These are phyloP conservation scores for Tetramorium simillimum DNA, from an alignment of 1,140 invertebrate genomes.

Conservation along the genomic window DNA sequence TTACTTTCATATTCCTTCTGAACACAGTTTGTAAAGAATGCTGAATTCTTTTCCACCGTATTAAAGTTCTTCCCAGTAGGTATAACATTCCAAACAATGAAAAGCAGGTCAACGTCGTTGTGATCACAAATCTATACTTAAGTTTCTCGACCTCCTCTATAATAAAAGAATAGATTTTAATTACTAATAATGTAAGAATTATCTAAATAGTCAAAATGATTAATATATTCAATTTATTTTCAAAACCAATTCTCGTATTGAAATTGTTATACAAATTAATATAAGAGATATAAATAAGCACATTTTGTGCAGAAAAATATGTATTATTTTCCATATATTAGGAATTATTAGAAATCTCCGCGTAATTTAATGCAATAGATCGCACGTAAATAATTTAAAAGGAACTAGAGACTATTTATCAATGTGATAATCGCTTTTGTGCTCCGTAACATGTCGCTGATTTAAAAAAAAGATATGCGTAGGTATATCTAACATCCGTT, in stretches of 20 bases:
- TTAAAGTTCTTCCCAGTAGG: conserved; percentile 65
- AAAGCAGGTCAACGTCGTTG: conserved; percentile 72
- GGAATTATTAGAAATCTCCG: background rate
- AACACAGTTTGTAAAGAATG: conserved; percentile 68
- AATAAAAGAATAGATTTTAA: conserved; percentile 29
- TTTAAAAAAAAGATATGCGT: background rate
- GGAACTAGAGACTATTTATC: background rate
- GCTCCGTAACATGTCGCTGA: background rate
- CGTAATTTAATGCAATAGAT: background rate
- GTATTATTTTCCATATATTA: background rate
- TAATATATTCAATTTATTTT: background rate
- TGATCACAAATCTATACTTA: conserved; percentile 66
- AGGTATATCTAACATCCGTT: background rate
- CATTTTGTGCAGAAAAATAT: background rate
- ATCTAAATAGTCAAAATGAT: background rate
- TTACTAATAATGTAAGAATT: background rate
- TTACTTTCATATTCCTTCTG: conserved; percentile 70
- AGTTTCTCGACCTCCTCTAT: conserved; percentile 75
- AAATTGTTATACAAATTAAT: conserved; percentile 6
- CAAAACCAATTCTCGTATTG: background rate
- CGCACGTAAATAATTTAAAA: background rate
- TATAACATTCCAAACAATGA: conserved; percentile 66
- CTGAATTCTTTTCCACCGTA: conserved; percentile 73
- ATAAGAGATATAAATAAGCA: background rate
- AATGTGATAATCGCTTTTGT: background rate